Evolutionary conservation across 2,113 vertebrate genomes (phyloP).

Genomic region (Prunella fulvescens): DNA sequence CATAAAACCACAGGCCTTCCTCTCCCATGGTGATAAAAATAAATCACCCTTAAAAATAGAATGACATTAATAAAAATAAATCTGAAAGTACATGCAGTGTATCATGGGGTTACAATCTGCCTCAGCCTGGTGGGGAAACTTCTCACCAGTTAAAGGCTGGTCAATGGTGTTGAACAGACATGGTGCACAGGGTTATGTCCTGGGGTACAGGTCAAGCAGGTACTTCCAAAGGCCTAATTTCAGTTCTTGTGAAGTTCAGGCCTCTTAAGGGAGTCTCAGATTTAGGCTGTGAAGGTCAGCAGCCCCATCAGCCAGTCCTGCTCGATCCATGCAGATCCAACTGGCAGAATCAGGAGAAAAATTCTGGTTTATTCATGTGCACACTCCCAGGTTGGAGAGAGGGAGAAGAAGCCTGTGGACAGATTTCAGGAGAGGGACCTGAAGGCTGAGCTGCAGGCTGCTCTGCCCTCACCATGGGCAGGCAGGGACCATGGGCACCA

Average conservation of each 20-base stretch:
- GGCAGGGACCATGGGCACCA: not conserved
- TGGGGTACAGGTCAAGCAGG: not conserved
- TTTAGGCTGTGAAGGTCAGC: not conserved
- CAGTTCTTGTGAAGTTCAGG: not conserved
- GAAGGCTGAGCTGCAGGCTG: not conserved
- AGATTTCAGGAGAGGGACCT: not conserved
- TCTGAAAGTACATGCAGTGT: constrained; percentile 11
- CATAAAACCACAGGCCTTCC: constrained; percentile 15
- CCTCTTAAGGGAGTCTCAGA: not conserved
- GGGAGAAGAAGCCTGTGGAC: rapidly evolving
- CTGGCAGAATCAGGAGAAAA: not conserved
- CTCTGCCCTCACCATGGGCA: not conserved
- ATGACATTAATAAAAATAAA: constrained; percentile 57
- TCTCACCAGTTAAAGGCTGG: not conserved
- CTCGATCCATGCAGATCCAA: rapidly evolving
- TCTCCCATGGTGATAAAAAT: constrained; percentile 45
- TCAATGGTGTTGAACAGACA: not conserved
- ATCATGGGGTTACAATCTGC: not conserved
- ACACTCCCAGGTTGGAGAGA: not conserved
- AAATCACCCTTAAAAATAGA: constrained; percentile 63
- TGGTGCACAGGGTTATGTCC: not conserved
- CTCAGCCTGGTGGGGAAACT: not conserved
- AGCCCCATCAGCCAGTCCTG: not conserved
- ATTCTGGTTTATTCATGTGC: not conserved
- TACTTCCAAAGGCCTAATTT: not conserved